These are phyloP conservation scores for Sorex maritimensis DNA, from an alignment of 2,797 vertebrate species.

Conservation along the genomic window DNA sequence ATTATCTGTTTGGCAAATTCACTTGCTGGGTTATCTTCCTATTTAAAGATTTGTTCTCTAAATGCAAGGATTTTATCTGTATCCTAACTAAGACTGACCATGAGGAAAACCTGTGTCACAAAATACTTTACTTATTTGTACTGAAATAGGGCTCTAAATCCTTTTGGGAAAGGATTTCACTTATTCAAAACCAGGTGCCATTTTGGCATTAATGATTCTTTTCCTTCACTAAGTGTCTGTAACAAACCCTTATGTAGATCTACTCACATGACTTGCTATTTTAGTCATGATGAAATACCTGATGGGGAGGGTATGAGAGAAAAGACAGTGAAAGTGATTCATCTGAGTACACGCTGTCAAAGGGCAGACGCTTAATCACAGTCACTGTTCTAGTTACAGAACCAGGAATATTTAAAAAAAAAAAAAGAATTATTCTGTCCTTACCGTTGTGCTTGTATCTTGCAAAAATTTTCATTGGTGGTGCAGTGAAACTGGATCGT, in stretches of 20 bases:
- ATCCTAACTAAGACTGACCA: slow-evolving; percentile 57
- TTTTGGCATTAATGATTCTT: neutral
- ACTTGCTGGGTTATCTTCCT: slow-evolving; percentile 44
- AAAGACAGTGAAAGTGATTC: slow-evolving; percentile 46
- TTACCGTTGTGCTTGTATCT: slow-evolving; percentile 86
- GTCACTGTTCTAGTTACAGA: neutral
- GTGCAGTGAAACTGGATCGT: slow-evolving; percentile 65
- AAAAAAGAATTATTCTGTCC: slow-evolving; percentile 36
- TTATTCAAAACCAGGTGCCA: slow-evolving; percentile 46
- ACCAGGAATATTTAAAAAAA: neutral
- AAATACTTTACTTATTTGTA: slow-evolving; percentile 53
- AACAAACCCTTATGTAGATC: slow-evolving; percentile 45
- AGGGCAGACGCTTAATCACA: neutral
- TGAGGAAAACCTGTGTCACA: neutral
- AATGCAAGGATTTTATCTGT: slow-evolving; percentile 31
- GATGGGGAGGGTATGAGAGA: neutral
- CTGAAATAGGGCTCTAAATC: slow-evolving; percentile 34
- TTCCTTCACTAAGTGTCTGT: slow-evolving; percentile 2
- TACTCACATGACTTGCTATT: slow-evolving; percentile 10
- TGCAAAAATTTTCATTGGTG: slow-evolving; percentile 76
- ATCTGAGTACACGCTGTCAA: neutral
- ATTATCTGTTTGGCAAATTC: neutral
- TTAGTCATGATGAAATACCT: slow-evolving; percentile 21
- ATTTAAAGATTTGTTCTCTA: slow-evolving; percentile 51
- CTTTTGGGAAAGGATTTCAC: slow-evolving; percentile 41